Evolutionary conservation across 30 jellyfish, hydroid and myxozoan species (phyloP).

Genomic region (Rhopilema esculentum): DNA sequence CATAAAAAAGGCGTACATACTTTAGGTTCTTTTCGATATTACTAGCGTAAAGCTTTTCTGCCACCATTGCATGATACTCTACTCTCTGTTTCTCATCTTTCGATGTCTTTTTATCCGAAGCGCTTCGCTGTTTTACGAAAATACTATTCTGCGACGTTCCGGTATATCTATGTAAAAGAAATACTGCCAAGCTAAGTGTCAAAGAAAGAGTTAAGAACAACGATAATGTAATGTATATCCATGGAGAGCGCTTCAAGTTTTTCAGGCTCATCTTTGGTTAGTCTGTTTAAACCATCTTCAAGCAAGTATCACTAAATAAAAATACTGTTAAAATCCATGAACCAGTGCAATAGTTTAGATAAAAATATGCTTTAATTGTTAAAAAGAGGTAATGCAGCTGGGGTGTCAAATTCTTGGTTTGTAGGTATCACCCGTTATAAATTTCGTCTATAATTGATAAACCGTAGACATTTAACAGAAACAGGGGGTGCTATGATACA

Average conservation of each 20-base stretch:
- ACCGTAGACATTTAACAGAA: background rate
- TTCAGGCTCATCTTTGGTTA: constrained; percentile 9
- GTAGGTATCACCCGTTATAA: background rate
- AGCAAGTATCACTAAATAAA: background rate
- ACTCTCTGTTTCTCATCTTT: constrained; percentile 66
- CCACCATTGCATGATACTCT: constrained; percentile 81
- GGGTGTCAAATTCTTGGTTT: background rate
- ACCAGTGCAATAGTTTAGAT: background rate
- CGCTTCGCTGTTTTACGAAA: constrained; percentile 4
- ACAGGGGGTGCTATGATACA: background rate
- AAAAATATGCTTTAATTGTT: too few species aligned
- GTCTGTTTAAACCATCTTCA: background rate
- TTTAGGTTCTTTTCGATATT: constrained; percentile 67
- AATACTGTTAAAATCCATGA: background rate
- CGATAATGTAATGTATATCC: background rate
- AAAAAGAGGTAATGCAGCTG: background rate
- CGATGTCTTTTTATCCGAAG: constrained; percentile 19
- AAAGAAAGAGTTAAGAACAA: constrained; percentile 20
- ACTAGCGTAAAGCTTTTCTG: constrained; percentile 79
- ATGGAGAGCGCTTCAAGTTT: background rate
- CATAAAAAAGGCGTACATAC: constrained; percentile 45
- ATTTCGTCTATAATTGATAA: too few species aligned
- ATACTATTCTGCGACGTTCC: background rate
- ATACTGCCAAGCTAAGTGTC: constrained; percentile 7
- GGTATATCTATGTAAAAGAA: constrained; percentile 20